Base-by-base conservation (phyloP, 2,888 invertebrate genomes). In the Hedya salicella region DNA sequence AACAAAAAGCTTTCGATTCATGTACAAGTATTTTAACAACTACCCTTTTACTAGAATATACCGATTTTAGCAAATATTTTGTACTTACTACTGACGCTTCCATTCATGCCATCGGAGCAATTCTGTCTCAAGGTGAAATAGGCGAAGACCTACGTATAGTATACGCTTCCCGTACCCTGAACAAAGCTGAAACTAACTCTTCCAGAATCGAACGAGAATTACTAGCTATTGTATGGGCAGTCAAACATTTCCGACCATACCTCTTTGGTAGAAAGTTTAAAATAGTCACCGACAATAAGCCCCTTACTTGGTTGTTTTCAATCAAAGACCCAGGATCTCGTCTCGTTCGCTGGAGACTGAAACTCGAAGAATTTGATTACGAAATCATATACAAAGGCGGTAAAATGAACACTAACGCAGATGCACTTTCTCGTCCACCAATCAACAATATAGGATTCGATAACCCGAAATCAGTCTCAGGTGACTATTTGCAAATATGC, bases 41-140 rank as follows among this genome's bases (percentile, higher is more conserved):
- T 39, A 53, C 65, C 39, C 65, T 57, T 1, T 14, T 63, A n/a
- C 19, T 63, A n/a, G 60, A 63, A 30, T 68, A 63, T 13, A 63
- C 68, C 1, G 70, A 74, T 60, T 77, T 73, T 30, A 42, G 42
- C n/a, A 50, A 69, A 68, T 67, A 68, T 1, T 78, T 77, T 50
- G 49, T 71, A 6, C 39, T 77, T 1, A 73, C 73, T 0, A 70
- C 71, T 0, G 76, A 77, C 46, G 73, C 75, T 2, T 68, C 68
- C 3, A 69, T 71, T 13, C 62, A 54, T 50, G 69, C 69, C 3
- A 14, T 69, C 9, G 67, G 68, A 9, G 69, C 68, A 9, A 46
- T 70, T 9, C 21, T 70, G 39, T 69, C 68, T n/a, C 69, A 70
- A 64, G 69, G 70, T 25, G 42, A 57, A 42, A 63, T 70, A 25